Conservation (phyloP, 2,797 vertebrate species). For the Dermochelys coriacea region DNA sequence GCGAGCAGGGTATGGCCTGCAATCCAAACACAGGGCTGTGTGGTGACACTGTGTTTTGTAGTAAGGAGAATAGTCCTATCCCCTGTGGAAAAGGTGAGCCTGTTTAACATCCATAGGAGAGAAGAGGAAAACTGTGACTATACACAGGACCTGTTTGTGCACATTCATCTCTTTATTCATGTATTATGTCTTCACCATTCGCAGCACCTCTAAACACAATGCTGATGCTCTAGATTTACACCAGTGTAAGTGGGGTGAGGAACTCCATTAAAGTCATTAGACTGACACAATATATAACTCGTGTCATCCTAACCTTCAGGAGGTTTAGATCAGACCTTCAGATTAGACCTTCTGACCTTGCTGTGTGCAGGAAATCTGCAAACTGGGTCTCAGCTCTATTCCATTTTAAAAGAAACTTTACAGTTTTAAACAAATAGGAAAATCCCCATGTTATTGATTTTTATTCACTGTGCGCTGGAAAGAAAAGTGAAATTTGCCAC, state of each 20-base stretch:
- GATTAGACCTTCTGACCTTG: background rate
- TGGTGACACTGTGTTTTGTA: conserved; percentile 12
- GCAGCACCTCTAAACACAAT: background rate
- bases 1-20: background rate
- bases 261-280: background rate
- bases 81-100: conserved; percentile 27
- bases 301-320: background rate
- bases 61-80: background rate
- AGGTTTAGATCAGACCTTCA: background rate
- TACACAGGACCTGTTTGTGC: background rate
- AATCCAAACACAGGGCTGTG: conserved; percentile 23
- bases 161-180: background rate
- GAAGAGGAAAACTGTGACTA: background rate
- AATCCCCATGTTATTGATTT: background rate
- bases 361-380: background rate
- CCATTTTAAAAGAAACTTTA: background rate
- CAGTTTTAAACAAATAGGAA: background rate
- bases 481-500: background rate
- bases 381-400: background rate
- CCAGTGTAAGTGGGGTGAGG: background rate
- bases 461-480: background rate
- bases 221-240: background rate
- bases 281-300: background rate
- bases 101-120: background rate
- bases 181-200: background rate